phyloP scores from a whole-genome alignment of 2,113 vertebrate genomes.

The Alethe castanea region DNA sequence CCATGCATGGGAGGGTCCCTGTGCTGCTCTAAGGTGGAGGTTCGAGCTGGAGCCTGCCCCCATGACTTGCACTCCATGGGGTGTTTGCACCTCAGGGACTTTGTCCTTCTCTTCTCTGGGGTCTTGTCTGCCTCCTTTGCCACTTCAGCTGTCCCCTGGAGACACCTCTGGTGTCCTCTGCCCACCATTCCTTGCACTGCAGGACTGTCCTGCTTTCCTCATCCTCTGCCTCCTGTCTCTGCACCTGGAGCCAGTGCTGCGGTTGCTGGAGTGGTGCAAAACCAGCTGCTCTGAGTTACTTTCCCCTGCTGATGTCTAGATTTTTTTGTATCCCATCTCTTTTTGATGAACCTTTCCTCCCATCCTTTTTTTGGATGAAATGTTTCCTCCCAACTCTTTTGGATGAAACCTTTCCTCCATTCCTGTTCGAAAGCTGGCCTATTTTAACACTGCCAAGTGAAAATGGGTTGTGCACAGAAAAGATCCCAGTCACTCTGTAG shows the following conservation, averaged over 20 bases:
- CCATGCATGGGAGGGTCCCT: fast-evolving
- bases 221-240: not conserved
- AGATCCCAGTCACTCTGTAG: not conserved
- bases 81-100: not conserved
- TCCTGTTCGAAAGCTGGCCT: not conserved
- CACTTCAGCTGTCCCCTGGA: not conserved
- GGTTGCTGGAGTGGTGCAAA: not conserved
- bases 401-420: not conserved
- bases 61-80: not conserved
- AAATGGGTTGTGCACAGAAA: not conserved
- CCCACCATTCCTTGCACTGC: not conserved
- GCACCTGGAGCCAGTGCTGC: fast-evolving
- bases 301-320: not conserved
- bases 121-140: not conserved
- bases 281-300: not conserved
- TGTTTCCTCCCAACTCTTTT: not conserved
- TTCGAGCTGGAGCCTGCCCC: not conserved
- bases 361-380: not conserved
- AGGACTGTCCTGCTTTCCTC: not conserved
- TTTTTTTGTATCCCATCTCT: not conserved
- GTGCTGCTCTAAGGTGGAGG: not conserved
- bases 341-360: not conserved
- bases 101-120: not conserved
- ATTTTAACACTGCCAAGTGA: slow-evolving; percentile 7
- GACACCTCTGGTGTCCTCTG: not conserved